phyloP scores from a whole-genome alignment of 2,888 invertebrate species.

The Euspilapteryx auroguttella region DNA sequence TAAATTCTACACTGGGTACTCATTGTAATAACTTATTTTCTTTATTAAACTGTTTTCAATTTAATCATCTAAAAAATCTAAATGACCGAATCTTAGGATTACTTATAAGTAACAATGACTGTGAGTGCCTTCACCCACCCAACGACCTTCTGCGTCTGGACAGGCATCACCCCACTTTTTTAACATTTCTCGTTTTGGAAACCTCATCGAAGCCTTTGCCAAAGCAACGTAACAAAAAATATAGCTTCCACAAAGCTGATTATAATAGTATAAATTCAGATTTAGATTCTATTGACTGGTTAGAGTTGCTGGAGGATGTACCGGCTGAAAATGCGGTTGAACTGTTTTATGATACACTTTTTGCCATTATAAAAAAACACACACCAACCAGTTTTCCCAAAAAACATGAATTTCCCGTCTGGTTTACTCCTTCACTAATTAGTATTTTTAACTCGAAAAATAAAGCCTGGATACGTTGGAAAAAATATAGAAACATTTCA shows the following conservation, averaged over 20 bases:
- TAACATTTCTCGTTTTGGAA: background rate
- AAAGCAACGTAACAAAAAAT: background rate
- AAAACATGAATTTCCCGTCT: constrained; percentile 4
- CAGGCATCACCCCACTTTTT: background rate
- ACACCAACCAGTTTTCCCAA: constrained; percentile 4
- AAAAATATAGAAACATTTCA: constrained; percentile 7
- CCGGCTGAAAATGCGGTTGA: background rate
- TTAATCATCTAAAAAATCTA: background rate
- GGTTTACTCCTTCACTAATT: constrained; percentile 7
- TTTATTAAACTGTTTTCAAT: background rate
- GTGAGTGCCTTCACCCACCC: background rate
- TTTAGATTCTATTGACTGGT: background rate
- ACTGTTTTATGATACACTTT: constrained; percentile 7
- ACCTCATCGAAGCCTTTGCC: background rate
- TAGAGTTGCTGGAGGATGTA: background rate
- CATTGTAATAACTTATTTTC: background rate
- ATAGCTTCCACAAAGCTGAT: background rate
- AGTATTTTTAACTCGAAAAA: constrained; percentile 8
- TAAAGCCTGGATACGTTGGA: constrained; percentile 8
- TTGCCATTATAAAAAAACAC: constrained; percentile 6
- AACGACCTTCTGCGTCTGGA: background rate
- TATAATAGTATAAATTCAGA: background rate
- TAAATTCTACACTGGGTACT: background rate
- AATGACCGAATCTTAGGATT: background rate
- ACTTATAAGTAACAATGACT: background rate